Conservation (phyloP, 2,888 invertebrate genomes). For the Stenchaetothrips biformis region DNA sequence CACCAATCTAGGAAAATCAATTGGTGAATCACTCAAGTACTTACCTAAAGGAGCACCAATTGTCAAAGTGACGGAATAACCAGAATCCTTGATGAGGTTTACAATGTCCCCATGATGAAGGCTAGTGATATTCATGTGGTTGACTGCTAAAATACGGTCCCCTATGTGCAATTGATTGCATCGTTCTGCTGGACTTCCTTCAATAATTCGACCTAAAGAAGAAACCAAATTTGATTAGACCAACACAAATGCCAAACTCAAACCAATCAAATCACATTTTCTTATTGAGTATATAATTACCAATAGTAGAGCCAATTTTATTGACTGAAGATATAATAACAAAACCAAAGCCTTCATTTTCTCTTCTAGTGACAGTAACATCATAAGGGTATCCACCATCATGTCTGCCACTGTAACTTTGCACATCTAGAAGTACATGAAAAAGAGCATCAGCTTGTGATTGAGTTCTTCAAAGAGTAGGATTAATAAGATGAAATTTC, state of each 20-base stretch:
- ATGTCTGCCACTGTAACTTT: constrained; percentile 16
- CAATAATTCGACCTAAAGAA: constrained; percentile 79
- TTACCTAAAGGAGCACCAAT: constrained; percentile 57
- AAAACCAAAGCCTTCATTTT: constrained; percentile 97
- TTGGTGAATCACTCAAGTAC: not conserved
- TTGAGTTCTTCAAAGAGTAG: constrained; percentile 13
- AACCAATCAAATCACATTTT: constrained; percentile 19
- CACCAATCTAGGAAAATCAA: not conserved
- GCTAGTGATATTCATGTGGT: constrained; percentile 83
- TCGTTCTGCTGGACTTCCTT: constrained; percentile 91
- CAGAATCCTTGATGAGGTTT: constrained; percentile 94
- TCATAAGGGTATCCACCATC: constrained; percentile 66
- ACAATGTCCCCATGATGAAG: constrained; percentile 96
- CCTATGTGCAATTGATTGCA: constrained; percentile 88
- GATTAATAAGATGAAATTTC: constrained; percentile 26
- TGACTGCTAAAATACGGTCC: constrained; percentile 93
- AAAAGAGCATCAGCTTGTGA: not conserved
- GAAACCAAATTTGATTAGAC: not conserved
- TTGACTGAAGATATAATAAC: constrained; percentile 96
- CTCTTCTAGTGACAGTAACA: constrained; percentile 82
- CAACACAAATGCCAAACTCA: not conserved
- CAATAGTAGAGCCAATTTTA: constrained; percentile 82
- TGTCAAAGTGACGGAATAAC: constrained; percentile 80
- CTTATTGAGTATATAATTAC: constrained; percentile 47
- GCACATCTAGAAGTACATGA: constrained; percentile 22